Conservation (phyloP, 2,797 vertebrate genomes). For the Cryptoblepharus egeriae region DNA sequence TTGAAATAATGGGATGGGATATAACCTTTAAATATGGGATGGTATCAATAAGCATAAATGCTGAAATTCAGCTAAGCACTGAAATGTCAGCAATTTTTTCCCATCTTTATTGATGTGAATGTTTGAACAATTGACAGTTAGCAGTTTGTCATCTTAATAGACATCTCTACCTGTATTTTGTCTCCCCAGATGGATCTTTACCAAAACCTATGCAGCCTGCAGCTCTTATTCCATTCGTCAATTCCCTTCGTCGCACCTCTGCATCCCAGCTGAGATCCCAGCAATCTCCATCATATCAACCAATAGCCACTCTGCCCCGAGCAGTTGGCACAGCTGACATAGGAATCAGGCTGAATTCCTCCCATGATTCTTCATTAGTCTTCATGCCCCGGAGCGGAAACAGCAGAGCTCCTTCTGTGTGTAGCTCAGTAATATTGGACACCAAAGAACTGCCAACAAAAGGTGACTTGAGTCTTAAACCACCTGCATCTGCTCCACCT, state of each 20-base stretch:
- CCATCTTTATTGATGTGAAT: neutral
- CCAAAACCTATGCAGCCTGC: conserved; percentile 75
- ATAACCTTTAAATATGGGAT: neutral
- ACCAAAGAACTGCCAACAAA: conserved; percentile 73
- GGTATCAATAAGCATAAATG: neutral
- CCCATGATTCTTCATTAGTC: conserved; percentile 70
- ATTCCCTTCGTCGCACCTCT: conserved; percentile 74
- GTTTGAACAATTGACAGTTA: neutral
- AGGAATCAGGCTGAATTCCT: conserved; percentile 74
- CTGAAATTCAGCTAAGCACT: neutral
- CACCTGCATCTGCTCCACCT: conserved; percentile 78
- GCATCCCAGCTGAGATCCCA: conserved; percentile 65
- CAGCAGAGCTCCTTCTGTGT: conserved; percentile 82
- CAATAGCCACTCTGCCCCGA: conserved; percentile 75
- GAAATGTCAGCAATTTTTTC: neutral
- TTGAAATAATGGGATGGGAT: neutral
- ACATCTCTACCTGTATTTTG: conserved; percentile 20
- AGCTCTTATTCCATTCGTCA: conserved; percentile 69
- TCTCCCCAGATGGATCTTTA: conserved; percentile 74
- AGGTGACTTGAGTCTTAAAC: conserved; percentile 78
- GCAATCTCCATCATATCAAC: conserved; percentile 76
- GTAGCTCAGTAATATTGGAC: conserved; percentile 78
- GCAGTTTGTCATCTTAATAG: neutral
- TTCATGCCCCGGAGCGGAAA: conserved; percentile 77
- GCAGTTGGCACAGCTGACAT: conserved; percentile 70